Base-by-base conservation (phyloP, 2,797 vertebrate genomes). In the Melanotaenia parkinsoni region DNA sequence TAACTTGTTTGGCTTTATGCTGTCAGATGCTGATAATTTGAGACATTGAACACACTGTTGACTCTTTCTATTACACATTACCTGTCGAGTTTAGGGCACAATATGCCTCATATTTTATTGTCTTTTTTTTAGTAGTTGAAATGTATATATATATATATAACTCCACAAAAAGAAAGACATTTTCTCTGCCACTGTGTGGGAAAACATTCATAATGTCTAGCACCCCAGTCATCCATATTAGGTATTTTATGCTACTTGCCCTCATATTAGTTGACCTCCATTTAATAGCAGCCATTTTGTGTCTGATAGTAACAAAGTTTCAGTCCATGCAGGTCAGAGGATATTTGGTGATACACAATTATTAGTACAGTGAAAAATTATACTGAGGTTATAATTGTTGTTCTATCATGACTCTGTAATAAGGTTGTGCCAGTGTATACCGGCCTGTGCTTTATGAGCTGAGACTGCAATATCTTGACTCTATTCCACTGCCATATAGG, bases 281-380 rank as follows among this genome's bases (percentile, higher is more conserved):
- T 72, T 86, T 84, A 81, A 74, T 56, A 82, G 67, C 37, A 72
- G 38, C 58, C 74, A 81, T 71, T 83, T 75, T 79, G 62, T 65
- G 70, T 70, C 70, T 56, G 66, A 81, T 77, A 58, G 50, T 33
- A 33, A 72, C 72, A 71, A 62, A 50, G 53, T 68, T 75, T 76
- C 3, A 32, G 63, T 74, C 47, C 67, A 12, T 63, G 63, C 38
- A 66, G 78, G 78, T 87, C 79, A 87, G 61, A 63, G 71, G 81
- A 83, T 70, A 73, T 51, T 74, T 54, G 68, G 67, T 76, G 74
- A 50, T 57, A 28, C 57, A 63, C 18, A 38, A 72, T 78, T 71
- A 81, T 84, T 89, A 77, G 58, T 68, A 66, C 61, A 78, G 38
- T 80, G 72, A 82, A 81, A 84, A 79, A 76, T 82, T 64, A 86